Evolutionary conservation across 2,888 invertebrate species (phyloP).

Genomic region (Pollenia angustigena): DNA sequence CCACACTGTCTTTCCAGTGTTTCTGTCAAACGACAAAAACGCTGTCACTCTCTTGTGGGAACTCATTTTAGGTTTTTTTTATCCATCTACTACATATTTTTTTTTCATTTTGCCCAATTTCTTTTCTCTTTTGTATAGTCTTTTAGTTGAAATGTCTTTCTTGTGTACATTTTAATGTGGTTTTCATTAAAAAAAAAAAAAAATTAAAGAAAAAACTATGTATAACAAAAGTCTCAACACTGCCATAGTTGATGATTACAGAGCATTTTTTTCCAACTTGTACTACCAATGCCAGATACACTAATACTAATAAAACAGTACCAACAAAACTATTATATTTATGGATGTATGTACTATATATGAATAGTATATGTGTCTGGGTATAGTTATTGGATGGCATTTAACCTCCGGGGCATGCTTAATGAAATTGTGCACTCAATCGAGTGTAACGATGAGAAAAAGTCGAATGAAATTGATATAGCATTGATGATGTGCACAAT

Average conservation of each 20-base stretch:
- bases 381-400: slow-evolving; percentile 50
- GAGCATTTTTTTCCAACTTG: slow-evolving; percentile 21
- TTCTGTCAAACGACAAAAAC: slow-evolving; percentile 21
- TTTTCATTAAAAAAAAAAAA: slow-evolving; percentile 28
- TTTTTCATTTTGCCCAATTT: slow-evolving; percentile 43
- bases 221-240: slow-evolving; percentile 52
- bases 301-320: slow-evolving; percentile 4
- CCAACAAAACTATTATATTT: slow-evolving; percentile 18
- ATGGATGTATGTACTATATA: not conserved
- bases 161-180: slow-evolving; percentile 57
- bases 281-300: slow-evolving; percentile 1
- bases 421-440: slow-evolving; percentile 84
- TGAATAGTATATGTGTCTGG: not conserved
- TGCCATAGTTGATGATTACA: slow-evolving; percentile 58
- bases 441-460: slow-evolving; percentile 83
- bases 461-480: slow-evolving; percentile 83
- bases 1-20: not conserved
- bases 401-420: slow-evolving; percentile 77
- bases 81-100: not conserved
- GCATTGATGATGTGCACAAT: slow-evolving; percentile 73
- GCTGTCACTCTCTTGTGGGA: slow-evolving; percentile 48
- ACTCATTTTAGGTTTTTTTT: not conserved
- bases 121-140: slow-evolving; percentile 35
- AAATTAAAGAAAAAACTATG: slow-evolving; percentile 7
- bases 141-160: slow-evolving; percentile 55